phyloP scores from a whole-genome alignment of 2,888 invertebrate genomes.

The Chouioia cunea region DNA sequence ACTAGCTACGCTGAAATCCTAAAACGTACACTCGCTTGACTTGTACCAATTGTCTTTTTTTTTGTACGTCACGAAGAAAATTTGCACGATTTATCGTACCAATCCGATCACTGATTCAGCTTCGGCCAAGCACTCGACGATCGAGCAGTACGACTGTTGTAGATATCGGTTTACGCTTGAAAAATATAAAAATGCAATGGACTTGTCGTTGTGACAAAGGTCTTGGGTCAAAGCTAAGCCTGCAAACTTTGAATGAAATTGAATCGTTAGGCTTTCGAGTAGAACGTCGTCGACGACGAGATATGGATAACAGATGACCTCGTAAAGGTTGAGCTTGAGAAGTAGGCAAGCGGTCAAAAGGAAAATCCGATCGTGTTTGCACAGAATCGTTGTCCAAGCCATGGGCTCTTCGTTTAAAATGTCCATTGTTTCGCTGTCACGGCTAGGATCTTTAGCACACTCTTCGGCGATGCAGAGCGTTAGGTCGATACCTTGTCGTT shows the following conservation, averaged over 20 bases:
- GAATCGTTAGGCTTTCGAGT: background rate
- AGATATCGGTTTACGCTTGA: constrained; percentile 57
- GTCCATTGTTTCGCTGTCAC: constrained; percentile 31
- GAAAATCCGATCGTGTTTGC: constrained; percentile 51
- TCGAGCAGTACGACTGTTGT: constrained; percentile 52
- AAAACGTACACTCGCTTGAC: background rate
- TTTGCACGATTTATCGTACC: constrained; percentile 46
- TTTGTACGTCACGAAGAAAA: background rate
- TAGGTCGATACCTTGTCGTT: constrained; percentile 53
- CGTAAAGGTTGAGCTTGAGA: constrained; percentile 55
- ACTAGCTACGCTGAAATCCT: constrained; percentile 58
- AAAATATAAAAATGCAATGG: constrained; percentile 55
- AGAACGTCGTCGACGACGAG: background rate
- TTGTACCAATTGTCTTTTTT: constrained; percentile 1
- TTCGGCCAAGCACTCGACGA: constrained; percentile 55
- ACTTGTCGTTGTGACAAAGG: constrained; percentile 47
- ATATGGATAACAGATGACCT: constrained; percentile 49
- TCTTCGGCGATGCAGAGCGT: constrained; percentile 54
- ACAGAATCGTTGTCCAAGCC: constrained; percentile 55
- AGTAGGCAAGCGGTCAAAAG: constrained; percentile 51
- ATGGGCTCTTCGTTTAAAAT: constrained; percentile 53
- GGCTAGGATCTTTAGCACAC: constrained; percentile 52
- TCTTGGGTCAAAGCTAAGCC: constrained; percentile 57
- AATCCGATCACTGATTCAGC: constrained; percentile 53
- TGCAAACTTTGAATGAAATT: constrained; percentile 53